Base-by-base conservation (phyloP, 1,140 invertebrate genomes). In the Eurosta solidaginis region DNA sequence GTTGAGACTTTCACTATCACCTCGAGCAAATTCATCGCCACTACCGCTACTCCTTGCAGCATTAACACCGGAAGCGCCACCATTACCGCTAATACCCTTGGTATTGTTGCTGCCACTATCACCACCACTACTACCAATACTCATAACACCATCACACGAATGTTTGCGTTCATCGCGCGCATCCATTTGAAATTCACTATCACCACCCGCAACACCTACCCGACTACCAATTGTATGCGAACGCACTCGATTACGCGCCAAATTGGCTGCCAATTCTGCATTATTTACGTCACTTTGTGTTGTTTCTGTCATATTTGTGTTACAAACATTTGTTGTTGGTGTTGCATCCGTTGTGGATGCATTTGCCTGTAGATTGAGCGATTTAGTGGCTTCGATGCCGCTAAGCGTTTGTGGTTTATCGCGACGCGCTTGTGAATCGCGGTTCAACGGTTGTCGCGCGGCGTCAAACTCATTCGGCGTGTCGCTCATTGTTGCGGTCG, bases 331-430 rank as follows among this genome's bases (percentile, higher is more conserved):
- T n/a, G n/a, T n/a, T n/a, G n/a, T n/a, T n/a, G n/a, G n/a, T n/a
- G n/a, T n/a, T n/a, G n/a, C 36, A 10, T n/a, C 78, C 29, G 3
- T 20, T 12, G 54, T 14, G 7, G 78, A 75, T 36, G 59, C 59
- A 68, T 14, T 68, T 68, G 33, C 33, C 14, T 68, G 59, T 33
- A 68, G 33, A 52, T 76, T 79, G 40, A 76, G 49, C 77, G 36
- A 49, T 73, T 78, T 74, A 52, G 76, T 78, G 22, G 79, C 45
- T 47, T 81, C 78, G 14, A 78, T 80, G 80, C 84, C 84, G 77
- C 81, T 80, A 45, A 86, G 78, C 3, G 74, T 81, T 76, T 86
- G 84, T 45, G 85, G 85, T 36, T 86, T 86, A 78, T 86, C 83
- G 76, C 81, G 82, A 10, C 83, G 85, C 82, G 81, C 42, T 47